These are phyloP conservation scores for Sabellastarte sp. DNA, from an alignment of 2,888 invertebrate species.

Conservation along the genomic window DNA sequence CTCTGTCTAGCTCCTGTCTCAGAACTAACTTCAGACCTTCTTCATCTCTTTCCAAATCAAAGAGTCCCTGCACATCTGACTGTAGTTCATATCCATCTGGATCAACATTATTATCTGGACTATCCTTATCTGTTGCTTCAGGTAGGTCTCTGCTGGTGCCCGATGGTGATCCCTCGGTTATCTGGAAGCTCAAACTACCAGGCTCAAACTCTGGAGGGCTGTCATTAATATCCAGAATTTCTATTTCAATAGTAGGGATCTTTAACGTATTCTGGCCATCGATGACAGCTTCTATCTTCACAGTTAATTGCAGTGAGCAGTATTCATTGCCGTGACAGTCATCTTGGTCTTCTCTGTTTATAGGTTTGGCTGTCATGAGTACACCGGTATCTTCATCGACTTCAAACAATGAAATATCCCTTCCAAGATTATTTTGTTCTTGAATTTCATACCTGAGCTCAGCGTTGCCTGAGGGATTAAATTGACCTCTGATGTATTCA, in stretches of 20 bases:
- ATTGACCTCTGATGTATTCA: not conserved
- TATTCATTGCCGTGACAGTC: not conserved
- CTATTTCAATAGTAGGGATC: not conserved
- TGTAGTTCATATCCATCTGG: not conserved
- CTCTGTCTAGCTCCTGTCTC: not conserved
- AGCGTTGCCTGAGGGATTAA: not conserved
- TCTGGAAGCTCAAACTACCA: not conserved
- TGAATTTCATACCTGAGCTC: not conserved
- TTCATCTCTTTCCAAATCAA: not conserved
- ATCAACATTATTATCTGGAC: not conserved
- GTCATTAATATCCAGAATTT: not conserved
- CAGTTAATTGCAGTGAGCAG: not conserved
- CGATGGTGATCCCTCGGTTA: not conserved
- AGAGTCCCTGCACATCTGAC: not conserved
- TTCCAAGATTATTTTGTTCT: no score
- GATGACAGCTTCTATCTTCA: not conserved
- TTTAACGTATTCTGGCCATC: no score
- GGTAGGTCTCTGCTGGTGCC: not conserved
- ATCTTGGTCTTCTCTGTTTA: not conserved
- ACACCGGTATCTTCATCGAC: not conserved
- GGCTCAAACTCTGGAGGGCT: not conserved
- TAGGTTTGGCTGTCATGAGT: not conserved
- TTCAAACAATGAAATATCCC: not conserved
- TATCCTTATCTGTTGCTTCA: not conserved
- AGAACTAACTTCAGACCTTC: not conserved